Evolutionary conservation across 2,888 invertebrate species (phyloP), one percentile per base, ranked within the genome.

Genomic region (Sthenelais limicola): DNA sequence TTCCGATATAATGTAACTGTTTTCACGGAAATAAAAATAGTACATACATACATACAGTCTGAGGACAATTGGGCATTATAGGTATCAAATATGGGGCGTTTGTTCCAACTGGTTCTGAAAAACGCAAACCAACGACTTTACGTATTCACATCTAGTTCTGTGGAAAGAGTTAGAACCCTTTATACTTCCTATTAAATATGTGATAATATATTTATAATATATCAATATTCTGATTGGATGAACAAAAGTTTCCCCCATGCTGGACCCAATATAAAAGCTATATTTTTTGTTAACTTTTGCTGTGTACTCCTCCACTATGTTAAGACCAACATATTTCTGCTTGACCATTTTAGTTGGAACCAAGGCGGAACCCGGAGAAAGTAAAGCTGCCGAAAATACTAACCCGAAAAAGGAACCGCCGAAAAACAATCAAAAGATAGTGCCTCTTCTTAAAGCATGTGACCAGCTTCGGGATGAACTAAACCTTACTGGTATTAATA

Each of bases 381-480:
- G 24, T 9, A 7, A 28, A n/a, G 15, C 47, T 9, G 68, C 26
- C 3, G 9, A 47, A 24, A 7, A 28, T 5, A 30, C 28, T 15
- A 58, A n/a, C 21, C n/a, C 51, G 32, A 67, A 30, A 35, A 35
- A 38, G 3, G 52, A 72, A 43, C 43, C 66, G 38, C 9, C 43
- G 33, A 67, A 56, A 32, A 49, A 72, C 9, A 32, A 33, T 5
- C 35, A 48, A 26, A 70, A 47, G 21, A 56, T 74, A 52, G 21
- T 4, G 26, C 77, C 79, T 0, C 68, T 84, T 15, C 72, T 84
- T 56, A 30, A 77, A 15, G 79, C 80, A 32, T 81, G 83, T 75
- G 83, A 84, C 73, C 71, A 77, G 0, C 73, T 83, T 0, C 68
- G 84, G 67, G 76, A 80, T 18, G 76, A 82, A 30, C 74, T 83